phyloP scores from a whole-genome alignment of 2,888 invertebrate genomes.

The Abscondita cerata region DNA sequence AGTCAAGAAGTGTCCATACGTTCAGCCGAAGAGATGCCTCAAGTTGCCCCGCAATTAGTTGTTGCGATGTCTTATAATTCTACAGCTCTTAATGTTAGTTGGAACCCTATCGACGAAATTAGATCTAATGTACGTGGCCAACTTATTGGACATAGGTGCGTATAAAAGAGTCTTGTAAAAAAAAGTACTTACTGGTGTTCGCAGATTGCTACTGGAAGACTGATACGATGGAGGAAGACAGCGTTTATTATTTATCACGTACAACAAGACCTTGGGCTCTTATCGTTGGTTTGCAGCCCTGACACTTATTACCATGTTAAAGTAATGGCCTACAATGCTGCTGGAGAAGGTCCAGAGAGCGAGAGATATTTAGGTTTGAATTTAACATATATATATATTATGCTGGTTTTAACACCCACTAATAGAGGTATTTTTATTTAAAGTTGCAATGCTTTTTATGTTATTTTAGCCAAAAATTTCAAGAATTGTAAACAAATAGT shows the following conservation, averaged over 20 bases:
- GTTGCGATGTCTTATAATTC: slow-evolving; percentile 84
- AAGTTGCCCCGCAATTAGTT: slow-evolving; percentile 85
- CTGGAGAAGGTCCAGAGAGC: slow-evolving; percentile 95
- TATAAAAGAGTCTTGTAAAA: too few species aligned
- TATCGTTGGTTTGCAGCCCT: slow-evolving; percentile 90
- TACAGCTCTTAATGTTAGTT: slow-evolving; percentile 90
- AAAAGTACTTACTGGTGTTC: too few species aligned
- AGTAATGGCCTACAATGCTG: slow-evolving; percentile 94
- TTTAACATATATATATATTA: background rate
- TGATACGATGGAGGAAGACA: slow-evolving; percentile 75
- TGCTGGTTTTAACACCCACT: too few species aligned
- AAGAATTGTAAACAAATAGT: too few species aligned
- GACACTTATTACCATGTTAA: slow-evolving; percentile 93
- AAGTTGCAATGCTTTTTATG: too few species aligned
- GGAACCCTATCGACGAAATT: slow-evolving; percentile 86
- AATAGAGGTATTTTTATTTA: too few species aligned
- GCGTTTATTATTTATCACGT: slow-evolving; percentile 84
- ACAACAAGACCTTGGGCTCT: slow-evolving; percentile 85
- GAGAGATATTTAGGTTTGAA: slow-evolving; percentile 76
- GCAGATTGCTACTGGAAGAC: slow-evolving; percentile 88
- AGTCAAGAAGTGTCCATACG: slow-evolving; percentile 77
- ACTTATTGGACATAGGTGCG: slow-evolving; percentile 86
- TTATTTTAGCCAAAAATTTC: too few species aligned
- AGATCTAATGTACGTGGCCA: slow-evolving; percentile 86
- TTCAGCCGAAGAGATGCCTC: slow-evolving; percentile 93